Conservation (phyloP, 2,888 invertebrate genomes). For the Taenaris catops region DNA sequence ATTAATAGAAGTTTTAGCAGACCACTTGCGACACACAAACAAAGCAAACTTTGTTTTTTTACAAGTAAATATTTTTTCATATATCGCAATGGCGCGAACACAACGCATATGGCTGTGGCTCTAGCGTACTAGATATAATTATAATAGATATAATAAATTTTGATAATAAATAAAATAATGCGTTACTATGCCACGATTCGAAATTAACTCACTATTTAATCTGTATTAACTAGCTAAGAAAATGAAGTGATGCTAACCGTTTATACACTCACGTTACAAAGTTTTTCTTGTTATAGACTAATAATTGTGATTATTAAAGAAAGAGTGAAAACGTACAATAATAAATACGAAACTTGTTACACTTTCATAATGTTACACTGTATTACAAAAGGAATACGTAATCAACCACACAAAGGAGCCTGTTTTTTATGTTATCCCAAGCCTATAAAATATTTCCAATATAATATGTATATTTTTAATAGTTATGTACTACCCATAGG, state of each 20-base stretch:
- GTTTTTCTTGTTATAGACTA: slow-evolving; percentile 38
- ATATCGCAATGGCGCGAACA: slow-evolving; percentile 40
- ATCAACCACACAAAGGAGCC: slow-evolving; percentile 52
- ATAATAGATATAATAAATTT: slow-evolving; percentile 13
- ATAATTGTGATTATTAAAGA: slow-evolving; percentile 62
- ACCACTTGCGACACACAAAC: slow-evolving; percentile 78
- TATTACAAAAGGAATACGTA: slow-evolving; percentile 65
- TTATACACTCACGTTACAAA: slow-evolving; percentile 46
- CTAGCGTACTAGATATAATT: slow-evolving; percentile 30
- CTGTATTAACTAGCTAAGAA: slow-evolving; percentile 11
- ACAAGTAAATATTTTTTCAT: slow-evolving; percentile 15
- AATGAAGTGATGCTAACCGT: slow-evolving; percentile 39
- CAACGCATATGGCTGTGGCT: slow-evolving; percentile 62
- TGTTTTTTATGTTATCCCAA: slow-evolving; percentile 63
- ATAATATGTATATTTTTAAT: slow-evolving; percentile 12
- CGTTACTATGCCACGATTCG: slow-evolving; percentile 18
- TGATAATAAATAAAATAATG: not conserved
- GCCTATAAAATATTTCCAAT: slow-evolving; percentile 28
- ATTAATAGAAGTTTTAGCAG: slow-evolving; percentile 54
- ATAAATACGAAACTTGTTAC: slow-evolving; percentile 59
- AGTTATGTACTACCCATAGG: slow-evolving; percentile 15
- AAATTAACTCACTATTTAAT: slow-evolving; percentile 30
- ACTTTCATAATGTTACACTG: slow-evolving; percentile 68
- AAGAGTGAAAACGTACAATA: slow-evolving; percentile 75
- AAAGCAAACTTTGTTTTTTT: slow-evolving; percentile 34